Conservation (phyloP, 1,140 invertebrate genomes). For the Eciton burchellii region DNA sequence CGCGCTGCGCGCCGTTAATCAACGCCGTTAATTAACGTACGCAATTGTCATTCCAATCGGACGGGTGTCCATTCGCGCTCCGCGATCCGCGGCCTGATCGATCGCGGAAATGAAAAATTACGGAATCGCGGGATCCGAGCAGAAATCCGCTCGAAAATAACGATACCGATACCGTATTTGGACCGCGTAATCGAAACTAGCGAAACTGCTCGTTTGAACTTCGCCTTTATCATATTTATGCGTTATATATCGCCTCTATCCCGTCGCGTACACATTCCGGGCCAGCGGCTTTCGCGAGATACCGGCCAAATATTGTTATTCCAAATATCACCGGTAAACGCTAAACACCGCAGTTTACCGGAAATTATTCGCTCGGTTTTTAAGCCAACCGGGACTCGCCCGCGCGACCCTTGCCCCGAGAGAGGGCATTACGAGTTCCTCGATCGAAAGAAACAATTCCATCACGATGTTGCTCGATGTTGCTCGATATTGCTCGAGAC, state of each 20-base stretch:
- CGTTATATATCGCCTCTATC: not conserved
- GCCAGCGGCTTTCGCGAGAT: not conserved
- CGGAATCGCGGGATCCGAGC: not conserved
- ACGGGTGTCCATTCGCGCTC: too few relatives aligned
- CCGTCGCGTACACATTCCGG: not conserved
- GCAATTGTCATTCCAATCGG: too few relatives aligned
- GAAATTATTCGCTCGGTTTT: not conserved
- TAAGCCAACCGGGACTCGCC: not conserved
- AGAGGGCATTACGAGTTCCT: not conserved
- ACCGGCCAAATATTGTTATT: slow-evolving; percentile 20
- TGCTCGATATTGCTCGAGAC: not conserved
- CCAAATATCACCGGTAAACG: slow-evolving; percentile 14
- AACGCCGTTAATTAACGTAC: not conserved
- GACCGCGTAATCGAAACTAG: not conserved
- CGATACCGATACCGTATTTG: not conserved
- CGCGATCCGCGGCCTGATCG: not conserved
- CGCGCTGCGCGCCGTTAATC: slow-evolving; percentile 18
- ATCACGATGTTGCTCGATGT: not conserved
- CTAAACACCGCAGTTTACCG: not conserved
- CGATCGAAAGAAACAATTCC: not conserved
- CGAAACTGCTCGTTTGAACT: not conserved
- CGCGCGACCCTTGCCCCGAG: not conserved
- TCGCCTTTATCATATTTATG: slow-evolving; percentile 9
- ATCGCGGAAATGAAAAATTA: not conserved
- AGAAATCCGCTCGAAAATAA: slow-evolving; percentile 13